Base-by-base conservation (phyloP, 2,797 vertebrate species). In the Neosalanx taihuensis region DNA sequence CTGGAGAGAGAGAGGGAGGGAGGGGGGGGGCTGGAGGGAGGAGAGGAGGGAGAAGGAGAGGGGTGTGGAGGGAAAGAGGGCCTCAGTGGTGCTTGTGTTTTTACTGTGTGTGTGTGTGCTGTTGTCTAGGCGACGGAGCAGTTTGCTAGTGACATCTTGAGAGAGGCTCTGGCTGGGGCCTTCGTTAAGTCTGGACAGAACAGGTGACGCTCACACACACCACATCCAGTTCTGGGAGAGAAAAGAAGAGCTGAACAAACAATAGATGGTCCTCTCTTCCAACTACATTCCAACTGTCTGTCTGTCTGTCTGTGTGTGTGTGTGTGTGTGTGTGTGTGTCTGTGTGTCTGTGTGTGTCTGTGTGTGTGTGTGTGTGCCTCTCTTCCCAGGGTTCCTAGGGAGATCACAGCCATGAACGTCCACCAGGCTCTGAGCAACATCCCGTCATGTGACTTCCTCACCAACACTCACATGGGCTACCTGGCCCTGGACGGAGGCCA, bases 371-470 rank as follows among this genome's bases (percentile, higher is more conserved):
- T n/a, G n/a, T n/a, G n/a, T n/a, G n/a, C 41, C 31, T 37, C 31
- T 41, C 31, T 31, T 53, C 60, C 12, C 84, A 99, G 98, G 89
- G 83, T 92, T 86, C 98, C 97, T 9, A 94, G 93, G 87, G 97
- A 99, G 86, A 94, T 99, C 81, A 96, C 94, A 64, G 90, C 95
- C 80, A 94, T 94, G 93, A 96, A 99, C 76, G 90, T 99, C 86
- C 96, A 99, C 89, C 96, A 98, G 90, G 97, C 98, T 18, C 92
- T 97, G 84, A 89, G 94, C 81, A 95, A 92, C 86, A 92, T 97
- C 89, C 95, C 98, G 71, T 94, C 94, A 83, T 95, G 97, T 82
- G 98, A 99, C 91, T 99, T 99, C 88, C 95, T 99, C 80, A 96
- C 97, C 76, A 99, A 98, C 90, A 89, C 93, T 72, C 93, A 98